phyloP scores from a whole-genome alignment of 2,888 invertebrate genomes.

The Tryphoninae sp. region DNA sequence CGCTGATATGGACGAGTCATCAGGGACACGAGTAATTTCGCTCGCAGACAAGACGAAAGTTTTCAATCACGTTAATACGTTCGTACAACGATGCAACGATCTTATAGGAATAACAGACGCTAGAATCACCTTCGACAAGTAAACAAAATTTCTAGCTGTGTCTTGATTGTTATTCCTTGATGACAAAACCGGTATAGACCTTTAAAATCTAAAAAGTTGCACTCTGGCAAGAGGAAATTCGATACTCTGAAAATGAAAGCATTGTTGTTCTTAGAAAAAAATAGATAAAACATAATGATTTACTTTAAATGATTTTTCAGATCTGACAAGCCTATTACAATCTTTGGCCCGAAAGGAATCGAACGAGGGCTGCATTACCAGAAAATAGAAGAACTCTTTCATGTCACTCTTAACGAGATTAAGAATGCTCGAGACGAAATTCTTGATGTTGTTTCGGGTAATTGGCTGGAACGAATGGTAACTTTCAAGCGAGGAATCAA shows the following conservation, averaged over 20 bases:
- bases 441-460: conserved; percentile 80
- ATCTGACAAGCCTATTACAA: conserved; percentile 80
- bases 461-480: conserved; percentile 82
- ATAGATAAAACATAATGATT: neutral
- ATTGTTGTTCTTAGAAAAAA: neutral
- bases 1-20: conserved; percentile 45
- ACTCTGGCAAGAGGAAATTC: no score
- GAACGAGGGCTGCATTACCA: conserved; percentile 75
- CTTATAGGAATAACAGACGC: conserved; percentile 83
- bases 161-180: conserved; percentile 26
- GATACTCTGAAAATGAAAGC: no score
- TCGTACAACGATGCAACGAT: conserved; percentile 83
- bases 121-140: conserved; percentile 83
- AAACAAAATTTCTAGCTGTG: conserved; percentile 52
- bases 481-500: conserved; percentile 77
- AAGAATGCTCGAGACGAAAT: conserved; percentile 81
- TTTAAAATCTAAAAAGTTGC: no score
- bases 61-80: conserved; percentile 83
- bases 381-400: conserved; percentile 82
- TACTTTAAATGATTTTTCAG: conserved; percentile 65
- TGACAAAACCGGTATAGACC: neutral
- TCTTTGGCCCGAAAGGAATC: conserved; percentile 81
- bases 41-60: conserved; percentile 82
- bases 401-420: conserved; percentile 80
- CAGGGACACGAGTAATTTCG: conserved; percentile 66